Percentiles rank a stretch among this genome's conserved stretches.
phyloP scores from a whole-genome alignment of 2,888 invertebrate species.

The Drosophila borborema region DNA sequence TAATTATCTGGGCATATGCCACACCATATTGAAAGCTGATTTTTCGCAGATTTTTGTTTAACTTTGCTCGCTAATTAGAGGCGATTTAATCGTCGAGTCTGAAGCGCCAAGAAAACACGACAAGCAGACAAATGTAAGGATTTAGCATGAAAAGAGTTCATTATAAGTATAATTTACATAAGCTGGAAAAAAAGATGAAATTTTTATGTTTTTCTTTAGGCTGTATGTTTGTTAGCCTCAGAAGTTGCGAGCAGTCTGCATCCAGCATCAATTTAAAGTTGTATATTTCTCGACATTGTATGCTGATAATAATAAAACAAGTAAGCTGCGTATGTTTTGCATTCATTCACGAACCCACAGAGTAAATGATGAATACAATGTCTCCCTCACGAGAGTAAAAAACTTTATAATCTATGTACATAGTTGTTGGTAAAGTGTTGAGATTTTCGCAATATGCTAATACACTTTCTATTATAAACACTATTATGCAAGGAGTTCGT shows the following conservation, averaged over 20 bases:
- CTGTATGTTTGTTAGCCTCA: not conserved
- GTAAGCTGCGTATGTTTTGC: not conserved
- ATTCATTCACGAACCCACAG: not conserved
- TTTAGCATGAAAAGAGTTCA: constrained; percentile 3
- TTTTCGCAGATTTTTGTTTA: constrained; percentile 70
- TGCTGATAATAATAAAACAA: not conserved
- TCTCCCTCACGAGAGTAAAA: too few relatives aligned
- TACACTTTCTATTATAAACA: too few relatives aligned
- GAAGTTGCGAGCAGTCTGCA: not conserved
- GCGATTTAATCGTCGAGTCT: constrained; percentile 41
- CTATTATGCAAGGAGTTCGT: too few relatives aligned
- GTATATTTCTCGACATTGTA: not conserved
- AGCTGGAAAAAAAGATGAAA: not conserved
- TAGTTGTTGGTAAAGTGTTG: too few relatives aligned
- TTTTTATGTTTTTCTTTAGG: not conserved
- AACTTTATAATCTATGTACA: too few relatives aligned
- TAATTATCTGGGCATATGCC: constrained; percentile 69
- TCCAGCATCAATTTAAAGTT: not conserved
- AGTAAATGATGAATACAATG: too few relatives aligned
- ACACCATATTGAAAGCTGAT: constrained; percentile 61
- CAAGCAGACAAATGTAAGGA: constrained; percentile 16
- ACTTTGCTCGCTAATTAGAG: constrained; percentile 65
- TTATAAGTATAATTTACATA: not conserved
- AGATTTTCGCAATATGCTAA: too few relatives aligned
- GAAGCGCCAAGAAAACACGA: constrained; percentile 5